These are phyloP conservation scores for Alviniconcha strummeri DNA, from an alignment of 2,888 invertebrate species.

Conservation along the genomic window DNA sequence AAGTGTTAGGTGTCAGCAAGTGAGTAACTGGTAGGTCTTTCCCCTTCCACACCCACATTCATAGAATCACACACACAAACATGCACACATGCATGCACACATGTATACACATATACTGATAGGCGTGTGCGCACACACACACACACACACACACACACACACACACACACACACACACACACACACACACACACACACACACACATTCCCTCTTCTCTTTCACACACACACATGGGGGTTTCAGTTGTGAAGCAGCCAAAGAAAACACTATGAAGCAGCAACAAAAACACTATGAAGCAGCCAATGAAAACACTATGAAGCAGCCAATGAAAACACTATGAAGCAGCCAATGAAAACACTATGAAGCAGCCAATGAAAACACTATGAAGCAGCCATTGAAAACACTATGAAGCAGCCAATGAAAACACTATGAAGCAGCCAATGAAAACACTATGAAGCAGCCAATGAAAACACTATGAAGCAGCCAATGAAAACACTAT, in stretches of 20 bases:
- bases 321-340: background rate
- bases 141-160: background rate
- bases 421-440: background rate
- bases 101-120: background rate
- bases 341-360: background rate
- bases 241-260: background rate
- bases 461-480: background rate
- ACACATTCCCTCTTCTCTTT: background rate
- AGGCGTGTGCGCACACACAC: background rate
- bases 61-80: background rate
- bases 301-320: background rate
- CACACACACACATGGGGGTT: background rate
- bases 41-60: background rate
- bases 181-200: background rate
- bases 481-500: background rate
- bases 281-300: background rate
- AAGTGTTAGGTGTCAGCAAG: too few species aligned
- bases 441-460: background rate
- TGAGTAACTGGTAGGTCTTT: too few species aligned
- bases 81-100: background rate
- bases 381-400: background rate
- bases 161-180: slow-evolving; percentile 13
- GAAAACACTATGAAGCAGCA: background rate
- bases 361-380: background rate
- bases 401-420: background rate